These are phyloP conservation scores for Carduelis carduelis DNA, from an alignment of 2,797 vertebrate genomes.

Conservation along the genomic window DNA sequence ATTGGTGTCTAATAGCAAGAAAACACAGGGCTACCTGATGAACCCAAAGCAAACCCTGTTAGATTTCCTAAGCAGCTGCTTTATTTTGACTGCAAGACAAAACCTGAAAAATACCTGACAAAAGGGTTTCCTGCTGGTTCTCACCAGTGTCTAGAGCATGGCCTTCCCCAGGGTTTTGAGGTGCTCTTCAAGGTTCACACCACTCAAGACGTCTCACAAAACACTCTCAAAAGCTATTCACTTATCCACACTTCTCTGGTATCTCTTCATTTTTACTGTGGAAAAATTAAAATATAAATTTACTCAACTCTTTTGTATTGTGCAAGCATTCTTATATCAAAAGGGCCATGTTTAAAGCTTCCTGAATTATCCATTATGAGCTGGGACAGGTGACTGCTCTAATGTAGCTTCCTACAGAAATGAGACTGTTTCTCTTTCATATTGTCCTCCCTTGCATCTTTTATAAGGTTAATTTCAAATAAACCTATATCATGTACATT, in stretches of 20 bases:
- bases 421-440: background rate
- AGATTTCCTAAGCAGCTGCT: background rate
- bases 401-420: background rate
- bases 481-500: background rate
- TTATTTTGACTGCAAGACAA: background rate
- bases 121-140: background rate
- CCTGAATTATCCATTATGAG: background rate
- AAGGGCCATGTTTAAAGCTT: background rate
- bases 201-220: fast-evolving
- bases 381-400: background rate
- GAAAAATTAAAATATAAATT: background rate
- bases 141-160: background rate
- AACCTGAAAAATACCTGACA: background rate
- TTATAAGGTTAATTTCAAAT: background rate
- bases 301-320: background rate
- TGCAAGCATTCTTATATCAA: background rate
- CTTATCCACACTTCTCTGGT: background rate
- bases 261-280: background rate
- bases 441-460: background rate
- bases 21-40: background rate
- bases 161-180: background rate
- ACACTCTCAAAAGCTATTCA: background rate
- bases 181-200: background rate
- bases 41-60: background rate
- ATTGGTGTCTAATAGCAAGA: background rate